phyloP scores from a whole-genome alignment of 35 echinoderm and acorn worm genomes.

The Strongylocentrotus purpuratus region DNA sequence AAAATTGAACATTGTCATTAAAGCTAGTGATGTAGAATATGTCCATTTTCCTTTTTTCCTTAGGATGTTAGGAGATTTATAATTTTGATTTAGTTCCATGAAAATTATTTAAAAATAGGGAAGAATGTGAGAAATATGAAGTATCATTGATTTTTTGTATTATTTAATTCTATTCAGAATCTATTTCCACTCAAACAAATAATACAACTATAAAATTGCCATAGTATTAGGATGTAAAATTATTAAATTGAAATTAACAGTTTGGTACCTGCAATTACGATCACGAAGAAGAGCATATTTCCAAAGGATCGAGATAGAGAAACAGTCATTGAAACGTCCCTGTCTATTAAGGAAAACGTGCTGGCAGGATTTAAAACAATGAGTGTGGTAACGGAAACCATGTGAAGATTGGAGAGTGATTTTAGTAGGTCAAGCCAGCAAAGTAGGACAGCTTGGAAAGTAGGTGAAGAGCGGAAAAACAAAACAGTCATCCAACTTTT shows the following conservation, averaged over 20 bases:
- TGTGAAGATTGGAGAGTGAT: not conserved
- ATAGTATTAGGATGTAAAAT: not conserved
- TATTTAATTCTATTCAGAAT: not conserved
- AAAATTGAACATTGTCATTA: not conserved
- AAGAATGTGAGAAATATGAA: too few species aligned
- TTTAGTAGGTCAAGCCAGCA: not conserved
- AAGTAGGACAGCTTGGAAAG: conserved; percentile 22
- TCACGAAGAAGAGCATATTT: not conserved
- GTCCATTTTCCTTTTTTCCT: not conserved
- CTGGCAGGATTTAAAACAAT: not conserved
- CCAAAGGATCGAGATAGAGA: not conserved
- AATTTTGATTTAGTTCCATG: not conserved
- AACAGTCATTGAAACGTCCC: not conserved
- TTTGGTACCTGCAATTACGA: not conserved
- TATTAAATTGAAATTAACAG: not conserved
- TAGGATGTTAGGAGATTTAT: not conserved
- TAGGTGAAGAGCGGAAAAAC: conserved; percentile 40
- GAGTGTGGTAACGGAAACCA: not conserved
- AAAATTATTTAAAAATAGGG: not conserved
- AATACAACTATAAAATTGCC: not conserved
- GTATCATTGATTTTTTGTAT: not conserved
- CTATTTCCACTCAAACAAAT: not conserved
- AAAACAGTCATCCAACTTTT: not conserved
- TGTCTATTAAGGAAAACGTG: not conserved
- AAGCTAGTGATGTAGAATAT: not conserved